phyloP scores from a whole-genome alignment of 2,797 vertebrate genomes.

The Triplophysa bombifrons region DNA sequence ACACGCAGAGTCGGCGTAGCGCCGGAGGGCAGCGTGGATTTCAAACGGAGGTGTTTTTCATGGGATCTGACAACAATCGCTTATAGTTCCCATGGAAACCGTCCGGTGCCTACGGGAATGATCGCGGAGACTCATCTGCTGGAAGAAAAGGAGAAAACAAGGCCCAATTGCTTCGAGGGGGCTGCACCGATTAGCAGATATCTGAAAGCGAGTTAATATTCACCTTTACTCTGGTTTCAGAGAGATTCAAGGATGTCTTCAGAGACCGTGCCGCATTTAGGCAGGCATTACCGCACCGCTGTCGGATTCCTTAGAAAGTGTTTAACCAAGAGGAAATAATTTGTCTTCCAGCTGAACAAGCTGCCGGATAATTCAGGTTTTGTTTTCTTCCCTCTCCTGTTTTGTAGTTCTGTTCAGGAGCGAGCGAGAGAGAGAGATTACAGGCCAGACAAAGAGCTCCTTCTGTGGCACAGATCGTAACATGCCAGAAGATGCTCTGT shows the following conservation, averaged over 20 bases:
- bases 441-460: conserved; percentile 49
- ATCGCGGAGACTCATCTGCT: conserved; percentile 46
- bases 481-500: conserved; percentile 40
- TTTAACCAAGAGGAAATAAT: conserved; percentile 59
- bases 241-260: conserved; percentile 23
- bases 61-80: conserved; percentile 37
- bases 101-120: conserved; percentile 39
- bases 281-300: conserved; percentile 36
- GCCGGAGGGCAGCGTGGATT: not conserved
- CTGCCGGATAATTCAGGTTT: conserved; percentile 56
- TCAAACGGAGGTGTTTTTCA: not conserved
- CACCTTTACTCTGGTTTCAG: conserved; percentile 6
- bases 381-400: conserved; percentile 50
- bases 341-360: conserved; percentile 58
- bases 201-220: conserved; percentile 21
- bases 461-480: conserved; percentile 31
- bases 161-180: conserved; percentile 23
- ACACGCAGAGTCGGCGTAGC: not conserved
- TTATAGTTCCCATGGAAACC: conserved; percentile 60
- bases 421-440: conserved; percentile 29
- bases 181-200: conserved; percentile 20
- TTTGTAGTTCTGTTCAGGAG: conserved; percentile 36
- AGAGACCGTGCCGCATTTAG: conserved; percentile 38
- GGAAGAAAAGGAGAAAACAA: conserved; percentile 31
- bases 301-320: conserved; percentile 52